phyloP scores from a whole-genome alignment of 2,888 invertebrate genomes.

The Temnothorax rugatulus region DNA sequence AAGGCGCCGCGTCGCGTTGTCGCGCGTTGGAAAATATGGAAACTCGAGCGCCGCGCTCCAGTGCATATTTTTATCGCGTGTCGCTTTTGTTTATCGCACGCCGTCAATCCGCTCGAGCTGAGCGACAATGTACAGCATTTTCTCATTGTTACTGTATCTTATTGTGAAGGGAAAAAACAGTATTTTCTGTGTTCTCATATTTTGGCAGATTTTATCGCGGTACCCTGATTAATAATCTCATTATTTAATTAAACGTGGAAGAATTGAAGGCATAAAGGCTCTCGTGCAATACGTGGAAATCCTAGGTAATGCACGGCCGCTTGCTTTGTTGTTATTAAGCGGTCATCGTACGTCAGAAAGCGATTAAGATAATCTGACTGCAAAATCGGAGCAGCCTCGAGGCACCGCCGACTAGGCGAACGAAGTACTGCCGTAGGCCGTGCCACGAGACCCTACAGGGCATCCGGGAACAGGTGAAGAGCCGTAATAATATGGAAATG shows the following conservation, averaged over 20 bases:
- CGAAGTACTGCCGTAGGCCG: constrained; percentile 57
- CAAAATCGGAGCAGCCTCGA: constrained; percentile 29
- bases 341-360: constrained; percentile 33
- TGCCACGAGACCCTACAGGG: constrained; percentile 50
- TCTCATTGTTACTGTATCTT: background rate
- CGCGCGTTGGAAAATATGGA: constrained; percentile 45
- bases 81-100: constrained; percentile 41
- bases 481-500: constrained; percentile 79
- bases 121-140: background rate
- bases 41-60: constrained; percentile 23
- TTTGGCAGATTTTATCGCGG: background rate
- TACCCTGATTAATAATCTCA: background rate
- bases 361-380: constrained; percentile 30
- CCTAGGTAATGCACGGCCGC: background rate
- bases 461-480: constrained; percentile 71
- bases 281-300: background rate
- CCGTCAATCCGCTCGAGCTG: constrained; percentile 21
- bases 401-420: constrained; percentile 25
- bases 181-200: background rate
- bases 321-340: constrained; percentile 52
- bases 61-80: constrained; percentile 45
- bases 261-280: background rate
- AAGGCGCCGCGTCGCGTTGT: constrained; percentile 38
- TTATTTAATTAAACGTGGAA: background rate
- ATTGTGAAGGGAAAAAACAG: background rate